Percentiles rank a stretch among this genome's conserved stretches.
phyloP scores from a whole-genome alignment of 1,140 invertebrate genomes.

The Polypedilum pembai region DNA sequence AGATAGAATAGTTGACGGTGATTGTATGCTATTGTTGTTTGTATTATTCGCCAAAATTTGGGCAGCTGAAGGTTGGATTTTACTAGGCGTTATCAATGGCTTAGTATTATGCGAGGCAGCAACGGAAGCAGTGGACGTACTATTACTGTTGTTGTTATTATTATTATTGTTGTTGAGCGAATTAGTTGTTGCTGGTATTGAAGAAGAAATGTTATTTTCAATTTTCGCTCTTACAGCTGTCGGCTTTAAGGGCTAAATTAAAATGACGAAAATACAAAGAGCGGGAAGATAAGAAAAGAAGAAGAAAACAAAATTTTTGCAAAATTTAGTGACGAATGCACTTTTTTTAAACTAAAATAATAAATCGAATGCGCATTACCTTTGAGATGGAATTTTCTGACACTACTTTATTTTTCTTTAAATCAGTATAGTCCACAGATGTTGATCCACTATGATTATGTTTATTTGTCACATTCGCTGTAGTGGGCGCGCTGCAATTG shows the following conservation, averaged over 20 bases:
- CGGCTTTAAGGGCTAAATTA: slow-evolving; percentile 60
- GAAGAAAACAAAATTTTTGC: neutral
- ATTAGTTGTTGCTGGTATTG: slow-evolving; percentile 27
- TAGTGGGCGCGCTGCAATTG: slow-evolving; percentile 33
- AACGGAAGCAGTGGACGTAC: slow-evolving; percentile 31
- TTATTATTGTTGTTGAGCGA: slow-evolving; percentile 33
- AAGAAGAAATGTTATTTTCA: slow-evolving; percentile 47
- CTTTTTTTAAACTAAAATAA: too few species aligned
- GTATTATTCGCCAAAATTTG: slow-evolving; percentile 29
- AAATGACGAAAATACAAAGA: neutral
- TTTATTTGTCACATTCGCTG: slow-evolving; percentile 35
- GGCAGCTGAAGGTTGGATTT: slow-evolving; percentile 34
- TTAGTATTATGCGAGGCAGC: slow-evolving; percentile 36
- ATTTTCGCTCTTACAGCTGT: slow-evolving; percentile 55
- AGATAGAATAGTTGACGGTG: slow-evolving; percentile 43
- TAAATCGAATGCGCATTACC: slow-evolving; percentile 32
- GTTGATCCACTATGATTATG: slow-evolving; percentile 64
- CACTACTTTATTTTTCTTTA: slow-evolving; percentile 56
- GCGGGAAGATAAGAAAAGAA: neutral
- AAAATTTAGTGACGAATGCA: neutral
- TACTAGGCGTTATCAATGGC: slow-evolving; percentile 41
- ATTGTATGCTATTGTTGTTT: slow-evolving; percentile 36
- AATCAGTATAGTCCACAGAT: slow-evolving; percentile 61
- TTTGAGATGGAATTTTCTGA: slow-evolving; percentile 44
- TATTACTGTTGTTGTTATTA: slow-evolving; percentile 30